These are phyloP conservation scores for Notodonta dromedarius DNA, from an alignment of 2,888 invertebrate genomes.

Conservation along the genomic window DNA sequence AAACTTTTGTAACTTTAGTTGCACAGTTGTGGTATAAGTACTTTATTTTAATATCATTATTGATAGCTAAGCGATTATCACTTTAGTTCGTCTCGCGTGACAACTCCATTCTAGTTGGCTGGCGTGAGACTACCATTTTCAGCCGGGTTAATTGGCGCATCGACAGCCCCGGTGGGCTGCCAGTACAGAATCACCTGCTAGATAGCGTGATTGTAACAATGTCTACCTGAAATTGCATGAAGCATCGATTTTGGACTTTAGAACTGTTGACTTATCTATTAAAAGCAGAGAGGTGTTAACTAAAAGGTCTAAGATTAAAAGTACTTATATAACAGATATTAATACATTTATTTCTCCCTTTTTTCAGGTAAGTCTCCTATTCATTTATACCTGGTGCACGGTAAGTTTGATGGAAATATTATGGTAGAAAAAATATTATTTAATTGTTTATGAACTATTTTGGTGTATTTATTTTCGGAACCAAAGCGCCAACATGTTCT, in stretches of 20 bases:
- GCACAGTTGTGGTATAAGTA: no score
- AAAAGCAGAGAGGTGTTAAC: no score
- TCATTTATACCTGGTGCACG: no score
- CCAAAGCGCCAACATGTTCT: no score
- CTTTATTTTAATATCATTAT: no score
- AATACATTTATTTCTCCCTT: neutral
- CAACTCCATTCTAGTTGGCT: conserved; percentile 29
- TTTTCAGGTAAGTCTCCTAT: conserved; percentile 1
- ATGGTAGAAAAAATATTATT: no score
- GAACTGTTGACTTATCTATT: neutral
- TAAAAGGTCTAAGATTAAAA: no score
- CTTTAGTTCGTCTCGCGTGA: conserved; percentile 20
- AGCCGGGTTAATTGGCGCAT: conserved; percentile 46
- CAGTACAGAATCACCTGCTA: conserved; percentile 12
- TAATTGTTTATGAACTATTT: no score
- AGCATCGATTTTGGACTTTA: neutral
- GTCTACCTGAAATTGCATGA: neutral
- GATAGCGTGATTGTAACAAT: conserved; percentile 10
- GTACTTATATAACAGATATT: no score
- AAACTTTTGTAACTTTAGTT: no score
- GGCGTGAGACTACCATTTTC: conserved; percentile 41
- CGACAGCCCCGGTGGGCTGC: conserved; percentile 17
- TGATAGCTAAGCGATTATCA: neutral
- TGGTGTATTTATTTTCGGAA: no score
- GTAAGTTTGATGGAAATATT: no score